Evolutionary conservation across 2,888 invertebrate species (phyloP).

Genomic region (Xestia ashworthii): DNA sequence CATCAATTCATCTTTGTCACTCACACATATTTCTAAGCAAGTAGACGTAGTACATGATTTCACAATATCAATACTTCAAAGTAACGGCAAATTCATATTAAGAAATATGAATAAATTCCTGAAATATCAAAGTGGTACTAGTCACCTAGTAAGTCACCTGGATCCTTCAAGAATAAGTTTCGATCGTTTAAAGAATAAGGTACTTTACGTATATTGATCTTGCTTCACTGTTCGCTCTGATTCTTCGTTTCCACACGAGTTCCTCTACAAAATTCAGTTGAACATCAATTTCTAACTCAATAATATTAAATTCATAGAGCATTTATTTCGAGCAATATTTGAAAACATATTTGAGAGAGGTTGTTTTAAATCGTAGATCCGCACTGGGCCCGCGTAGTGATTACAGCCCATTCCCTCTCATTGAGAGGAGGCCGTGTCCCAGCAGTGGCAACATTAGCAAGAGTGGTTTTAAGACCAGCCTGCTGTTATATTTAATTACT

Average conservation of each 20-base stretch:
- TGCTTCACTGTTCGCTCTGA: not conserved
- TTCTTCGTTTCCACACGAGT: conserved; percentile 12
- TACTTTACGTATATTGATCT: not conserved
- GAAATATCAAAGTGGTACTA: not conserved
- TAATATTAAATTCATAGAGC: conserved; percentile 13
- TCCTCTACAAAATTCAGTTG: conserved; percentile 7
- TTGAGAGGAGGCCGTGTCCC: too few relatives aligned
- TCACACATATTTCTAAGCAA: not conserved
- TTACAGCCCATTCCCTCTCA: too few relatives aligned
- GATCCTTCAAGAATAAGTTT: not conserved
- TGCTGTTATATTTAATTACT: not conserved
- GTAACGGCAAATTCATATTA: not conserved
- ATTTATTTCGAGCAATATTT: conserved; percentile 2
- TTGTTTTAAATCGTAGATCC: not conserved
- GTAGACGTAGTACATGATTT: not conserved
- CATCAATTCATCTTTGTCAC: not conserved
- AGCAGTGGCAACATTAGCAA: not conserved
- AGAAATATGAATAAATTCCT: conserved; percentile 1
- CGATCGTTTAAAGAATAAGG: not conserved
- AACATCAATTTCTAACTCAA: conserved; percentile 30
- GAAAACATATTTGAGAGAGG: not conserved
- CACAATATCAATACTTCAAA: not conserved
- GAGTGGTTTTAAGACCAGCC: not conserved
- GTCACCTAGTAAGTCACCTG: not conserved
- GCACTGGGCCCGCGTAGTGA: too few relatives aligned